phyloP scores from a whole-genome alignment of 2,888 invertebrate species.

The Sminthurides aquaticus region DNA sequence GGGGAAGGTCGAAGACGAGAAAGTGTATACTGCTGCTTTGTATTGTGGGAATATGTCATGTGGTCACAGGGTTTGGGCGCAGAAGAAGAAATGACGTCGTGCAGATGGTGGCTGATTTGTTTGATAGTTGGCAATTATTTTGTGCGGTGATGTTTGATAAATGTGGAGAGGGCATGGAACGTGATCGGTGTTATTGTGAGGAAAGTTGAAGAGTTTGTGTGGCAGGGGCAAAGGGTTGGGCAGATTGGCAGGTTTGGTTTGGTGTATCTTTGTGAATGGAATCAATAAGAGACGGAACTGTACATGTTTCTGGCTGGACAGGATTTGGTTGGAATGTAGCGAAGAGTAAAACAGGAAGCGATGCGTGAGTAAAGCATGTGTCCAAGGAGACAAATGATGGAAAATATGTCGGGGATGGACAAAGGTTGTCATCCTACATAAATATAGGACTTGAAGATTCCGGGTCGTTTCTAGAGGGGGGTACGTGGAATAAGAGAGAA shows the following conservation, averaged over 20 bases:
- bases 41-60: background rate
- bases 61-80: too few species aligned
- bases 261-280: background rate
- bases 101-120: conserved; percentile 1
- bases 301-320: too few species aligned
- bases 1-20: background rate
- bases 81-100: background rate
- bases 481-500: too few species aligned
- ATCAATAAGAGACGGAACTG: background rate
- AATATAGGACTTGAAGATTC: too few species aligned
- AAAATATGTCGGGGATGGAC: too few species aligned
- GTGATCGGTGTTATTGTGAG: background rate
- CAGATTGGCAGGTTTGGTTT: background rate
- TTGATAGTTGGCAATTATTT: conserved; percentile 7
- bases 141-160: conserved; percentile 3
- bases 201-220: background rate
- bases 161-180: background rate
- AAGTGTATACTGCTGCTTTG: background rate
- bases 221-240: background rate
- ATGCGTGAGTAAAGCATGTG: background rate
- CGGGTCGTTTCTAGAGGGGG: too few species aligned
- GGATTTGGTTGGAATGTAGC: too few species aligned
- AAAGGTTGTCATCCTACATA: too few species aligned
- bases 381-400: too few species aligned
- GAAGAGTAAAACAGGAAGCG: background rate